phyloP scores from a whole-genome alignment of 2,888 invertebrate genomes.

The Dryobotodes eremita region DNA sequence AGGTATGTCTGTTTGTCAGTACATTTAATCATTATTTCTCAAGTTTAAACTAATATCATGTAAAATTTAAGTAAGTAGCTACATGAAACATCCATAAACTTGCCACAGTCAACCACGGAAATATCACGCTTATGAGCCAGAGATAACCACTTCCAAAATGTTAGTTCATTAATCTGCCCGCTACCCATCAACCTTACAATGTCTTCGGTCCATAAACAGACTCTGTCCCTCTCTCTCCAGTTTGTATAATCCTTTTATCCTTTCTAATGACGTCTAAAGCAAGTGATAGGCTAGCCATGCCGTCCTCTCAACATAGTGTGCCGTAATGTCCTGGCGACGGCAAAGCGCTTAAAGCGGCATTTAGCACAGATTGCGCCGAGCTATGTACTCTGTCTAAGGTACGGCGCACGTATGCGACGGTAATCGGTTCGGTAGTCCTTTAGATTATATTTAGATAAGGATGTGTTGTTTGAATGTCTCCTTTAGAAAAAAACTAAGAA shows the following conservation, averaged over 20 bases:
- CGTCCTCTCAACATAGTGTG: constrained; percentile 23
- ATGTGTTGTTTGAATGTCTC: neutral
- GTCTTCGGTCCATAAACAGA: constrained; percentile 1
- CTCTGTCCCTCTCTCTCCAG: constrained; percentile 12
- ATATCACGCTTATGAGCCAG: neutral
- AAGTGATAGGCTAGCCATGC: constrained; percentile 41
- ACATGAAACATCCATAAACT: neutral
- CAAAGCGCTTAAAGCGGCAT: constrained; percentile 57
- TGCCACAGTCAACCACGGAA: neutral
- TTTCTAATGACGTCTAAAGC: constrained; percentile 43
- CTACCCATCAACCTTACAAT: neutral
- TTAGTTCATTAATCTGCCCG: neutral
- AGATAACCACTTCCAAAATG: constrained; percentile 7
- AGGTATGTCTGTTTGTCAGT: neutral
- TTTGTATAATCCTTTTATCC: constrained; percentile 47
- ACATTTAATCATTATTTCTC: neutral
- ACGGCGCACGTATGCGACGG: constrained; percentile 30
- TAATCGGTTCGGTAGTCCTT: constrained; percentile 15
- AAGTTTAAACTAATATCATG: neutral
- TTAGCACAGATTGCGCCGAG: constrained; percentile 58
- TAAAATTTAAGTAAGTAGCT: neutral
- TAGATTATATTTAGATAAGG: neutral
- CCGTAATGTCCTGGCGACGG: constrained; percentile 54
- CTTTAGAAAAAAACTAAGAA: neutral
- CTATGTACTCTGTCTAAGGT: constrained; percentile 32